Base-by-base conservation (phyloP, 2,888 invertebrate species). In the Macropis europaea region DNA sequence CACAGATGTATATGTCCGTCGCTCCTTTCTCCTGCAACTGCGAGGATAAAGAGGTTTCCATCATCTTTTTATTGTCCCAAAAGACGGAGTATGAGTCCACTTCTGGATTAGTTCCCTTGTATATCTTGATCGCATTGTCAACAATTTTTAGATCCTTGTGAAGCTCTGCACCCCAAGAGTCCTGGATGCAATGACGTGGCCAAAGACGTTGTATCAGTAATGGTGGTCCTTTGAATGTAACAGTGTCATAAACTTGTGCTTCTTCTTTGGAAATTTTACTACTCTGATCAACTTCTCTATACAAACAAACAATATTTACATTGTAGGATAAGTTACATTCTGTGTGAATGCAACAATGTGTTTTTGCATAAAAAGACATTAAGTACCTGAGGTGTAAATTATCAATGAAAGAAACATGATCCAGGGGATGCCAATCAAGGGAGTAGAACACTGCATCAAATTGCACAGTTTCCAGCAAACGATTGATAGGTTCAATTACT, bases 1-100 rank as follows among this genome's bases (percentile, higher is more conserved):
- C 99, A 87, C 98, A 98, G 38, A 98, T 95, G 90, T 97, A 98
- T 79, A 99, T 96, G 89, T 98, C 98, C 3, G 97, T 97, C 52
- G 97, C 95, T 62, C 94, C 94, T 84, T 95, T 93, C 90, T 94
- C 91, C 68, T 95, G 93, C 64, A 99, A 92, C 87, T 97, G 95
- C 6, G 94, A 93, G 86, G 95, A 94, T 43, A 99, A 92, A 9
- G 95, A 94, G 3, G 98, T 98, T 88, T 97, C 95, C 0, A 95
- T 95, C 70, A 96, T 91, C 90, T 97, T 97, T 91, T 96, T 96
- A 91, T 99, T 99, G 91, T 99, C 99, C 96, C 97, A 98, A 92
- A 99, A 99, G 45, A 98, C 99, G 0, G 98, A 98, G 90, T 99
- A 99, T 1, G 98, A 97, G 90, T 99, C 99, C 62, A 99, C 96